These are phyloP conservation scores for Pollachius pollachius DNA, from an alignment of 2,113 vertebrate species.

Conservation along the genomic window DNA sequence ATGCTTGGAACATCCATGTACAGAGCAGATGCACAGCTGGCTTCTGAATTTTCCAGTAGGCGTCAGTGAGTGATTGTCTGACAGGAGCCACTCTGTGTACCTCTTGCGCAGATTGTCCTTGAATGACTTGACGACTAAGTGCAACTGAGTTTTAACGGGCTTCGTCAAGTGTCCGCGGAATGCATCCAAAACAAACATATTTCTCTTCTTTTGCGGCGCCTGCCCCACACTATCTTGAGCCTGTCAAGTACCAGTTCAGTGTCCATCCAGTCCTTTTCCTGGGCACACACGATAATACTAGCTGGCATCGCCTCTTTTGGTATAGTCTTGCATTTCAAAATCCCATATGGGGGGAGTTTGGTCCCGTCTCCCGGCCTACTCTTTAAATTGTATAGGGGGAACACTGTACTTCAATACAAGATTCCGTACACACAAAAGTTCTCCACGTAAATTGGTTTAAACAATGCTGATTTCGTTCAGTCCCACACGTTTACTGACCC, in stretches of 20 bases:
- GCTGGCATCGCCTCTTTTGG: slow-evolving; percentile 12
- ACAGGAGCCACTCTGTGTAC: slow-evolving; percentile 14
- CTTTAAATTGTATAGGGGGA: too few species aligned
- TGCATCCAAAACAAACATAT: slow-evolving; percentile 23
- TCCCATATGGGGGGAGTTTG: slow-evolving; percentile 4
- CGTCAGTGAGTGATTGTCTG: slow-evolving; percentile 5
- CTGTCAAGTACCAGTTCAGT: slow-evolving; percentile 3
- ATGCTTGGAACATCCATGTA: slow-evolving; percentile 20
- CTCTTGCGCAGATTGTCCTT: slow-evolving; percentile 7
- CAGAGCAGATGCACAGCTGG: slow-evolving; percentile 6
- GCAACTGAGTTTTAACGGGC: slow-evolving; percentile 18
- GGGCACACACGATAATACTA: slow-evolving; percentile 13
- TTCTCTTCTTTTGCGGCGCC: slow-evolving; percentile 1
- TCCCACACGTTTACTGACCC: too few species aligned
- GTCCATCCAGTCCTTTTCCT: slow-evolving; percentile 13
- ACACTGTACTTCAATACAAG: too few species aligned
- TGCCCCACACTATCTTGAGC: slow-evolving; percentile 10
- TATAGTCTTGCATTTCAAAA: slow-evolving; percentile 11
- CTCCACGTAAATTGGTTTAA: too few species aligned
- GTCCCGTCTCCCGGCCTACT: too few species aligned
- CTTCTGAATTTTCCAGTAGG: slow-evolving; percentile 12
- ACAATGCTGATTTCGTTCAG: too few species aligned
- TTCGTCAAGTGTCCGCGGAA: slow-evolving; percentile 17
- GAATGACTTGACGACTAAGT: slow-evolving; percentile 18
- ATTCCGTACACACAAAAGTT: too few species aligned